Evolutionary conservation across 2,888 invertebrate species (phyloP).

Genomic region (Caenorhabditis japonica): DNA sequence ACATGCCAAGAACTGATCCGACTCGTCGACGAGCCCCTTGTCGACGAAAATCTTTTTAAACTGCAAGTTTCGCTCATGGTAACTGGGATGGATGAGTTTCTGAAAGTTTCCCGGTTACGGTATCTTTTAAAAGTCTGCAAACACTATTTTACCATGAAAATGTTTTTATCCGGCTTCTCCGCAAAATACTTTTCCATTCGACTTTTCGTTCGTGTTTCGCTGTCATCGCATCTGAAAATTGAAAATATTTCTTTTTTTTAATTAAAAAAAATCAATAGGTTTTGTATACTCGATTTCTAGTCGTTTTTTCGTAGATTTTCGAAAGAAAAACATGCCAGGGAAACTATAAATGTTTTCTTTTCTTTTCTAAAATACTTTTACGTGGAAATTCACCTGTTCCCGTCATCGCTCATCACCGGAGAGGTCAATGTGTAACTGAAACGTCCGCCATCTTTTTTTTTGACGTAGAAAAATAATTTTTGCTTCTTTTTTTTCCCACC

Average conservation of each 20-base stretch:
- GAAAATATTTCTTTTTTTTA: no score
- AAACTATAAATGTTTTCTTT: no score
- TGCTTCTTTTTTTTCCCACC: no score
- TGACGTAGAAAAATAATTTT: not conserved
- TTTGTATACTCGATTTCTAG: no score
- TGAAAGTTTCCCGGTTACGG: constrained; percentile 12
- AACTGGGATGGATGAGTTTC: constrained; percentile 61
- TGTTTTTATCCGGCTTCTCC: constrained; percentile 57
- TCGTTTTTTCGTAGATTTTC: no score
- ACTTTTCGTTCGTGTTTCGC: constrained; percentile 14
- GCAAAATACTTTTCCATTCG: constrained; percentile 59
- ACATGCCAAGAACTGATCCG: constrained; percentile 62
- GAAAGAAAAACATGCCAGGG: no score
- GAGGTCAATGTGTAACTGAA: no score
- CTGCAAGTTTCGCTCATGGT: constrained; percentile 59
- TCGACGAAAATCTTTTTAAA: constrained; percentile 62
- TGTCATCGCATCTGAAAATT: constrained; percentile 35
- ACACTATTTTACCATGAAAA: constrained; percentile 52
- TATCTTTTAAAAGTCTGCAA: not conserved
- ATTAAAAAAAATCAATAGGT: no score
- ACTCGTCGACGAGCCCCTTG: constrained; percentile 52
- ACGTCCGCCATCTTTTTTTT: no score
- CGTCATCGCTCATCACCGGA: no score
- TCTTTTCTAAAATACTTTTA: no score
- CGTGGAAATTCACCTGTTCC: no score